These are phyloP conservation scores for Pristionchus fissidentatus DNA, from an alignment of 2,888 invertebrate species.

Conservation along the genomic window DNA sequence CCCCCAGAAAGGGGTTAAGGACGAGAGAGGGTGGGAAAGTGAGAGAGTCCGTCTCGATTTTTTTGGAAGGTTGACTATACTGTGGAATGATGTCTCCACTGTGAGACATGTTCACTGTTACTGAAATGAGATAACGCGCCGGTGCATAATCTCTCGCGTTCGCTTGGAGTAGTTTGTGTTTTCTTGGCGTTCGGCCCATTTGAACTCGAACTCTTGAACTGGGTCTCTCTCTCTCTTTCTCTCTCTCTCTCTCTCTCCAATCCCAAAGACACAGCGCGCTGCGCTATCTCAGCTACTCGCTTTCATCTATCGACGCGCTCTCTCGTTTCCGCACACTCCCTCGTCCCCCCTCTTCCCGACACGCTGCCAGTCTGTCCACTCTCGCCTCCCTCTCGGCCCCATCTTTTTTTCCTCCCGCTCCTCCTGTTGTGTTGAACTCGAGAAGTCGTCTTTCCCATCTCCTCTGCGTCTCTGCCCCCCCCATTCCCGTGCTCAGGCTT, in stretches of 20 bases:
- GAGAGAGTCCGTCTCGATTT: background rate
- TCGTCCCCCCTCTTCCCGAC: background rate
- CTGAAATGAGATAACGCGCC: too few relatives aligned
- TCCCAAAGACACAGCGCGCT: background rate
- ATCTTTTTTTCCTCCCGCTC: background rate
- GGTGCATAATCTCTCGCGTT: too few relatives aligned
- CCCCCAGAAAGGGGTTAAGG: background rate
- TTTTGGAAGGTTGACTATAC: too few relatives aligned
- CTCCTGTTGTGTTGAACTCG: background rate
- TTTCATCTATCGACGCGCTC: too few relatives aligned
- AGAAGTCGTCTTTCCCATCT: background rate
- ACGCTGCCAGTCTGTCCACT: background rate
- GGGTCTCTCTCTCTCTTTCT: background rate
- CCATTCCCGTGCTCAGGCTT: too few relatives aligned
- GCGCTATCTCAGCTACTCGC: too few relatives aligned
- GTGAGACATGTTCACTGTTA: too few relatives aligned
- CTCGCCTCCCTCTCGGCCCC: slow-evolving; percentile 12
- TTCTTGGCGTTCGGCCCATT: too few relatives aligned
- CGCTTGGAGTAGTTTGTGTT: too few relatives aligned
- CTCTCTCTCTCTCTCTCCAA: background rate
- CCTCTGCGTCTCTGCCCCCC: background rate
- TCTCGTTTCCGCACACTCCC: slow-evolving; percentile 2
- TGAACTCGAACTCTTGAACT: background rate
- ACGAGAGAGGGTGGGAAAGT: background rate
- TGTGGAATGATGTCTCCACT: too few relatives aligned